Conservation (phyloP, 2,888 invertebrate genomes). For the Callosobruchus maculatus region DNA sequence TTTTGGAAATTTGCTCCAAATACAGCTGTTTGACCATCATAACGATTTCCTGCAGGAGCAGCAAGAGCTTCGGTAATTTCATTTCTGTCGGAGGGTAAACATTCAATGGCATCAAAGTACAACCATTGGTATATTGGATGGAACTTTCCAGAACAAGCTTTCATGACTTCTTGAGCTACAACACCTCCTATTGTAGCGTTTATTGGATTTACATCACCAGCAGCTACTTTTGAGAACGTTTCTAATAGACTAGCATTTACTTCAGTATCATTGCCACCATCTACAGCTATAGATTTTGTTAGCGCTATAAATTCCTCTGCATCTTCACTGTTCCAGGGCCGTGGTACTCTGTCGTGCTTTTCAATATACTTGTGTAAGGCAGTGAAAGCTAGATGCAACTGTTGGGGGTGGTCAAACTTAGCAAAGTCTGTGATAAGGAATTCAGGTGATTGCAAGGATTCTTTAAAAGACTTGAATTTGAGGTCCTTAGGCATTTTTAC, state of each 20-base stretch:
- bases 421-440: conserved; percentile 86
- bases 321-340: conserved; percentile 75
- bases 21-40: conserved; percentile 89
- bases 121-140: conserved; percentile 90
- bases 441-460: conserved; percentile 77
- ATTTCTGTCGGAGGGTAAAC: conserved; percentile 68
- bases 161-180: conserved; percentile 98
- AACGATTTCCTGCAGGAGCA: conserved; percentile 66
- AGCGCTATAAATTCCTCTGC: conserved; percentile 63
- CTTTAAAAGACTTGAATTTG: conserved; percentile 74
- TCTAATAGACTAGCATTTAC: conserved; percentile 64
- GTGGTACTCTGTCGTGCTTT: conserved; percentile 63
- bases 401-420: conserved; percentile 87
- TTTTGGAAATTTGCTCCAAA: conserved; percentile 91
- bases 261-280: conserved; percentile 61
- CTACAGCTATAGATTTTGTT: conserved; percentile 57
- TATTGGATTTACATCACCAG: conserved; percentile 84
- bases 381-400: conserved; percentile 75
- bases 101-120: conserved; percentile 95
- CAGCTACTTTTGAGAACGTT: conserved; percentile 72
- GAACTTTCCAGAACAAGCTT: conserved; percentile 96
- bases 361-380: conserved; percentile 66
- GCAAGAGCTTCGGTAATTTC: conserved; percentile 70
- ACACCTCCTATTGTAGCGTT: conserved; percentile 94
- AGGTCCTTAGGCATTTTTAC: conserved; percentile 91